Percentiles rank a stretch among this genome's conserved stretches.
Conservation (phyloP, 2,888 invertebrate species). For the Operophtera brumata region DNA sequence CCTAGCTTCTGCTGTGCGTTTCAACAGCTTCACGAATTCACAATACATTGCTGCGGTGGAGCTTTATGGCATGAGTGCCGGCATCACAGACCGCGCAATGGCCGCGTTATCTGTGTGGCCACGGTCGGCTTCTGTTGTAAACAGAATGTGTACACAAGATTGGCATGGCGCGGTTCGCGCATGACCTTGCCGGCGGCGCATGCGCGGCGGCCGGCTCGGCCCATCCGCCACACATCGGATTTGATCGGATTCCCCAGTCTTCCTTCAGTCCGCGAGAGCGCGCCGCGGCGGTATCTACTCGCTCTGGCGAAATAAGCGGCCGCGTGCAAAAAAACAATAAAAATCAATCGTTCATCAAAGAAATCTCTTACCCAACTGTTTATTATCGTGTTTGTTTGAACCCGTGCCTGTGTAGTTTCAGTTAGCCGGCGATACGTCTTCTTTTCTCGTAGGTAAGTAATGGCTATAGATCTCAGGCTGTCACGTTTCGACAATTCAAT, state of each 20-base stretch:
- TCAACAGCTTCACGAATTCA: no score
- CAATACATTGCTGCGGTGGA: neutral
- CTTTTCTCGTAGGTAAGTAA: conserved; percentile 46
- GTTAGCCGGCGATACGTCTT: conserved; percentile 5
- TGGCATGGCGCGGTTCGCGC: conserved; percentile 46
- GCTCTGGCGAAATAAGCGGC: conserved; percentile 30
- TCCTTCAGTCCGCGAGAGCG: conserved; percentile 61
- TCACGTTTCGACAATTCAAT: conserved; percentile 70
- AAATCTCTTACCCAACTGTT: conserved; percentile 16
- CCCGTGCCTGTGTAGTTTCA: conserved; percentile 18
- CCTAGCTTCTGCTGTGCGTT: no score
- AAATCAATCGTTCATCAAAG: conserved; percentile 34
- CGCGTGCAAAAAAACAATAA: conserved; percentile 34
- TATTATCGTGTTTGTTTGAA: neutral
- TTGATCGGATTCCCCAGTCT: conserved; percentile 34
- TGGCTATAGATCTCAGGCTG: conserved; percentile 50
- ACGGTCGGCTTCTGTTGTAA: conserved; percentile 9
- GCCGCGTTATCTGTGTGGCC: neutral
- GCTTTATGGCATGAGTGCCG: neutral
- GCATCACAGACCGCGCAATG: neutral
- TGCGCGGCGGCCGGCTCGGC: conserved; percentile 45
- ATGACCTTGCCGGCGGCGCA: conserved; percentile 67
- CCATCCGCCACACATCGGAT: conserved; percentile 40
- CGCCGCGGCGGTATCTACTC: conserved; percentile 43
- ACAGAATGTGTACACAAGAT: conserved; percentile 40